Base-by-base conservation (phyloP, 2,113 vertebrate species). In the Salvelinus alpinus region DNA sequence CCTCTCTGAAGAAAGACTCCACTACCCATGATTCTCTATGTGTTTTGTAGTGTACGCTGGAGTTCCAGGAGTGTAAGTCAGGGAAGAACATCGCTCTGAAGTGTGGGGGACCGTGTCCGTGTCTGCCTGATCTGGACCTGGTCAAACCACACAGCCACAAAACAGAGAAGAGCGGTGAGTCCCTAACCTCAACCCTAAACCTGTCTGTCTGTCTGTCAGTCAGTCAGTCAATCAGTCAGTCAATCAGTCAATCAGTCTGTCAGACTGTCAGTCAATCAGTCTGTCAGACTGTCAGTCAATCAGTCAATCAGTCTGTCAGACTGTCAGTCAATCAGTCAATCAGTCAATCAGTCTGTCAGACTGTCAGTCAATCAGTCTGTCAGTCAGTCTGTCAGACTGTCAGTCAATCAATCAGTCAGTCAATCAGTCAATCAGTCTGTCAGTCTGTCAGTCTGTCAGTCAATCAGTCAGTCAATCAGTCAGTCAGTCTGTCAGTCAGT, bases 101-200 rank as follows among this genome's bases (percentile, higher is more conserved):
- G 77, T 99, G 97, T 34, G 95, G 97, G 9, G 96, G 96, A 11
- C 92, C 95, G 14, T 99, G 97, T 75, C 97, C 97, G 0, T 99
- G 97, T 80, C 91, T 96, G 70, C 94, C 94, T 0, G 94, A 93
- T 76, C 94, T 92, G 18, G 95, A 96, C 73, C 87, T 87, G 25
- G 85, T 86, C 70, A 96, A 93, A 76, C 90, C 91, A 73, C 93
- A 87, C 89, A 29, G 7, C 12, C 16, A 81, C 62, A 83, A 75
- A 70, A 65, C 70, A 0, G 95, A 95, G 65, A 96, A 93, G 87
- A 86, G 90, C 2, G 94, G 97, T 98, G 84, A 96, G 95, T 95
- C 4, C 59, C 18, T 44, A 44, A 44, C 54, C 38, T 8, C 94
- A 6, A 65, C 14, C 48, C 29, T 95, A 3, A 65, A 14, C 34